A percentile compares a stretch with the other conserved stretches of the same genome.
phyloP scores from a whole-genome alignment of 2,797 vertebrate species.

The Heteromormyrus szaboi region DNA sequence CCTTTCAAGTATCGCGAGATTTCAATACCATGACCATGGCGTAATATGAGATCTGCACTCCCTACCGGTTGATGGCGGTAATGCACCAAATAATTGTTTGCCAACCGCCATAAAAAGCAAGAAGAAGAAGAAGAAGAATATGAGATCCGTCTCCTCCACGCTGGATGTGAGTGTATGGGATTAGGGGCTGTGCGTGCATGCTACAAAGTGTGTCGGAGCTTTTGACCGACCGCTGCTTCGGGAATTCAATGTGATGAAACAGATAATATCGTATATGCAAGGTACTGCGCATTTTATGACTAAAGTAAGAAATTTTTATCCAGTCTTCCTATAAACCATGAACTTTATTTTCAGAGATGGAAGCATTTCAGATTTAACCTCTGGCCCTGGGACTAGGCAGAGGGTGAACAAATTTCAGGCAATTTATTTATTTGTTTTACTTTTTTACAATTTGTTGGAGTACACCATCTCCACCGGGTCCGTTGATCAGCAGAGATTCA shows the following conservation, averaged over 20 bases:
- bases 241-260: neutral
- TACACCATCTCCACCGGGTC: too few relatives aligned
- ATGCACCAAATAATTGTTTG: too few relatives aligned
- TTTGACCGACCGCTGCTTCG: neutral
- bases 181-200: neutral
- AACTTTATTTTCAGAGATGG: neutral
- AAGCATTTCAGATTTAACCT: neutral
- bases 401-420: neutral
- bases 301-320: neutral
- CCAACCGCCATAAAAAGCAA: too few relatives aligned
- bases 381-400: neutral
- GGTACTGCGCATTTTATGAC: neutral
- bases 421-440: too few relatives aligned
- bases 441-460: too few relatives aligned
- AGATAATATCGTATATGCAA: neutral
- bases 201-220: neutral
- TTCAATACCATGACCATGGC: neutral
- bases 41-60: neutral
- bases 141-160: neutral
- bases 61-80: too few relatives aligned
- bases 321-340: neutral
- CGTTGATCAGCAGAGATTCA: too few relatives aligned
- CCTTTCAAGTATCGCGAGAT: conserved; percentile 6
- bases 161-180: neutral
- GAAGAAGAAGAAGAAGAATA: neutral